These are phyloP conservation scores for Heliconius hermathena DNA, from an alignment of 1,140 invertebrate genomes.

Conservation along the genomic window DNA sequence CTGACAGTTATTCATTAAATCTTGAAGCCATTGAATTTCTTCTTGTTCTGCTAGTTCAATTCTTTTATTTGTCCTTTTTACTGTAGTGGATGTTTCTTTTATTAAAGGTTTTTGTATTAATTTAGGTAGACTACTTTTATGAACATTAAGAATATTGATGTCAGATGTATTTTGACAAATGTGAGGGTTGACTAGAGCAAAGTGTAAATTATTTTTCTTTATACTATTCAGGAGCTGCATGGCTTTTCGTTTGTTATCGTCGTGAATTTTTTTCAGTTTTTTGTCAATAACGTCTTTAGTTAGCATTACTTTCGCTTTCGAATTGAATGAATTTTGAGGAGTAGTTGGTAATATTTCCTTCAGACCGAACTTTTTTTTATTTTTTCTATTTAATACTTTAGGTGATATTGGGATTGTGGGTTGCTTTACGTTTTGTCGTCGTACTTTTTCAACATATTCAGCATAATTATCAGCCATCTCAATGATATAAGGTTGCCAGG, in stretches of 20 bases:
- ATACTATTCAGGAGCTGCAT: conserved; percentile 68
- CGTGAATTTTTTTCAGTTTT: conserved; percentile 61
- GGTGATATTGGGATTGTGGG: conserved; percentile 66
- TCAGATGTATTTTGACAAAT: conserved; percentile 51
- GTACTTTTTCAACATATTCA: conserved; percentile 65
- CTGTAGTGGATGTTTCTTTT: conserved; percentile 74
- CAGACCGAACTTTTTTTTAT: conserved; percentile 44
- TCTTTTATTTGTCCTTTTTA: conserved; percentile 77
- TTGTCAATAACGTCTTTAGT: conserved; percentile 67
- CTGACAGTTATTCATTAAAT: conserved; percentile 71
- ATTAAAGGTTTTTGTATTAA: conserved; percentile 45
- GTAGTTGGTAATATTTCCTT: conserved; percentile 42
- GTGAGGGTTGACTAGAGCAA: conserved; percentile 57
- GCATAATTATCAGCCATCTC: conserved; percentile 72
- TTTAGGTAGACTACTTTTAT: conserved; percentile 44
- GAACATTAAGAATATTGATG: conserved; percentile 53
- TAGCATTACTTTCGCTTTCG: conserved; percentile 64
- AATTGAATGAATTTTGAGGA: conserved; percentile 57
- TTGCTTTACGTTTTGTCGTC: conserved; percentile 60
- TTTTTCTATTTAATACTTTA: conserved; percentile 63
- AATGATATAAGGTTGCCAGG: conserved; percentile 70
- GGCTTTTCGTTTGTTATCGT: conserved; percentile 77
- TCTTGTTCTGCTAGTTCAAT: conserved; percentile 76
- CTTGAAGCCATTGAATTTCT: conserved; percentile 80
- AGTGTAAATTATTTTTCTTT: conserved; percentile 60